Base-by-base conservation (phyloP, 2,113 vertebrate species). In the Aphelocoma coerulescens region DNA sequence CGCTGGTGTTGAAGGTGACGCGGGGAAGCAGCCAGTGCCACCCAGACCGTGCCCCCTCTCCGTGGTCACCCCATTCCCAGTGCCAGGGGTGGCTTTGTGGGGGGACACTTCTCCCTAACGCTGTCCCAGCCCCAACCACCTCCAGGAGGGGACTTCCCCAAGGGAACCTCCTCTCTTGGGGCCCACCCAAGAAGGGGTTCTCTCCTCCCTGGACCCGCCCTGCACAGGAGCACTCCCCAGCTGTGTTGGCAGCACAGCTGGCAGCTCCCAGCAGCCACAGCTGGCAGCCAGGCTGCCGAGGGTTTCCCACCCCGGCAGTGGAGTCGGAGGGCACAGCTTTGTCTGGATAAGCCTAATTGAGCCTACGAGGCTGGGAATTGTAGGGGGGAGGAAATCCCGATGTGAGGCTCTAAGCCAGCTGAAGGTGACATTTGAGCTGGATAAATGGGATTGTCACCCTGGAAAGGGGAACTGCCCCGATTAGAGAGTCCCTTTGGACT, bases 21-120 rank as follows among this genome's bases (percentile, higher is more conserved):
- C 1, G 13, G 44, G 33, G 24, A 19, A 48, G 75, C 6, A 26
- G 28, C 22, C 8, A 5, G 37, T 32, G 76, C 65, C 16, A 2
- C 3, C 87, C 68, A 57, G 28, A 37, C 22, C n/a, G 1, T 0
- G 7, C 1, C 21, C 23, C 26, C 4, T 51, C 33, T 51, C 44
- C 0, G 0, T 35, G 19, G 16, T 1, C 28, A 35, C 9, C 62
- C 35, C 7, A 1, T 2, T 43, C n/a, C 39, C 2, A 1, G 15
- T 5, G 27, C 62, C 9, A 11, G 48, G 32, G 27, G 8, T 17
- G 44, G 9, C 48, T 72, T 18, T 2, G 0, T 9, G 30, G 6
- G 63, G 37, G 28, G 14, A 78, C 23, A 3, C 11, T 7, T 28
- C 39, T 43, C 27, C 11, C 51, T 4, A 6, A 21, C 0, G 0